Evolutionary conservation across 2,113 vertebrate species (phyloP).

Genomic region (Grus americana): DNA sequence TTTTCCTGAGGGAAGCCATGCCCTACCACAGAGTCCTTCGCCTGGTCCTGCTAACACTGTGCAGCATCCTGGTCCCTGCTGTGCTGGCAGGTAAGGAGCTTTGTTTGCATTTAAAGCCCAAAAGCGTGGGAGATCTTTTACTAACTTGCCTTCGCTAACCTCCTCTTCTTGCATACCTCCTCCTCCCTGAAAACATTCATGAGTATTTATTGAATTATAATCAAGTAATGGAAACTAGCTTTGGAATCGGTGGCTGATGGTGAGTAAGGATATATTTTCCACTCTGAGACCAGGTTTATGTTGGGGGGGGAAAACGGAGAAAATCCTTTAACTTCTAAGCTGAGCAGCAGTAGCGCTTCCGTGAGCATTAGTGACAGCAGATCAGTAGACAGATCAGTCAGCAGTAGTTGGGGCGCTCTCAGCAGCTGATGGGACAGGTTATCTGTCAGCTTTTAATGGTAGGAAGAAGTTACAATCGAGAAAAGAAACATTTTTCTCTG

Average conservation of each 20-base stretch:
- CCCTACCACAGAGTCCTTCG: constrained; percentile 34
- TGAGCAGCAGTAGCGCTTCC: accelerated
- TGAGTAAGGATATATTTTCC: neutral
- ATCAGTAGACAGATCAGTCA: neutral
- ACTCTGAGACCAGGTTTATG: neutral
- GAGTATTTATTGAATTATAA: neutral
- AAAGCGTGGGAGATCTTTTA: neutral
- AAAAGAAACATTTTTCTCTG: neutral
- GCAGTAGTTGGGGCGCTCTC: neutral
- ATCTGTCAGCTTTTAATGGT: neutral
- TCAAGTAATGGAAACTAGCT: neutral
- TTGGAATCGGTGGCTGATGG: neutral
- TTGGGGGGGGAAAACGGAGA: neutral
- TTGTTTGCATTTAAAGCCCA: neutral
- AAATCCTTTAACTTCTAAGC: neutral
- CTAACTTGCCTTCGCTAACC: neutral
- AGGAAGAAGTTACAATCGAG: neutral
- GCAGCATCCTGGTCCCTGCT: constrained; percentile 54
- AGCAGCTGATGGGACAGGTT: neutral
- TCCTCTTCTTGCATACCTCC: neutral
- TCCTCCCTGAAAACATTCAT: neutral
- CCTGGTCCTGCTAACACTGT: constrained; percentile 54
- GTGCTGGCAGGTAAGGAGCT: constrained; percentile 76
- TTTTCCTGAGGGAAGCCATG: constrained; percentile 61
- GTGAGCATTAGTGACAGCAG: accelerated